These are phyloP conservation scores for Dreissena rostriformis DNA, from an alignment of 1,140 invertebrate genomes.

Conservation along the genomic window DNA sequence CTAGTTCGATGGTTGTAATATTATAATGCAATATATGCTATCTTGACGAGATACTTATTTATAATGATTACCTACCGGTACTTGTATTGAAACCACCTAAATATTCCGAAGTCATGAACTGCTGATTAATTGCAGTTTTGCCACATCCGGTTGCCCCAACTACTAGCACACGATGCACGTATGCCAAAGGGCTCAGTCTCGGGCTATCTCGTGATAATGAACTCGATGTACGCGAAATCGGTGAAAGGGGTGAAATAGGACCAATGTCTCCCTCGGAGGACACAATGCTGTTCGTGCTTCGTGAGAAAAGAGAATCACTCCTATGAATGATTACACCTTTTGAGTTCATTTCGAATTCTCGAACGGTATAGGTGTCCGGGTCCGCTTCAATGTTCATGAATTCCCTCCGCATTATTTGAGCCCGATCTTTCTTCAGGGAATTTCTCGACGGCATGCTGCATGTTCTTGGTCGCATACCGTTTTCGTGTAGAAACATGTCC, in stretches of 20 bases:
- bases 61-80: slow-evolving; percentile 68
- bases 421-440: slow-evolving; percentile 55
- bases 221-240: background rate
- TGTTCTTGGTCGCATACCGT: slow-evolving; percentile 70
- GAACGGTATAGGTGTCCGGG: slow-evolving; percentile 91
- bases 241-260: slow-evolving; percentile 1
- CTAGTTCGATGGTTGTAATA: no score
- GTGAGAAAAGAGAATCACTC: slow-evolving; percentile 91
- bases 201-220: slow-evolving; percentile 27
- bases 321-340: slow-evolving; percentile 94
- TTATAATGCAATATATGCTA: no score
- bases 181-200: slow-evolving; percentile 14
- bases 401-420: slow-evolving; percentile 60
- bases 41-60: no score
- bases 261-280: slow-evolving; percentile 81
- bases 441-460: slow-evolving; percentile 71
- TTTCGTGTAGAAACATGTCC: slow-evolving; percentile 60
- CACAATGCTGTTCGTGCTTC: slow-evolving; percentile 85
- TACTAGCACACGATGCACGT: background rate
- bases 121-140: slow-evolving; percentile 93
- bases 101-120: slow-evolving; percentile 97
- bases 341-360: slow-evolving; percentile 93
- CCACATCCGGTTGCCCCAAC: slow-evolving; percentile 80
- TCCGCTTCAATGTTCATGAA: slow-evolving; percentile 57
- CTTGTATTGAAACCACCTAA: slow-evolving; percentile 94